Base-by-base conservation (phyloP, 2,888 invertebrate species). In the Corbicula japonica region DNA sequence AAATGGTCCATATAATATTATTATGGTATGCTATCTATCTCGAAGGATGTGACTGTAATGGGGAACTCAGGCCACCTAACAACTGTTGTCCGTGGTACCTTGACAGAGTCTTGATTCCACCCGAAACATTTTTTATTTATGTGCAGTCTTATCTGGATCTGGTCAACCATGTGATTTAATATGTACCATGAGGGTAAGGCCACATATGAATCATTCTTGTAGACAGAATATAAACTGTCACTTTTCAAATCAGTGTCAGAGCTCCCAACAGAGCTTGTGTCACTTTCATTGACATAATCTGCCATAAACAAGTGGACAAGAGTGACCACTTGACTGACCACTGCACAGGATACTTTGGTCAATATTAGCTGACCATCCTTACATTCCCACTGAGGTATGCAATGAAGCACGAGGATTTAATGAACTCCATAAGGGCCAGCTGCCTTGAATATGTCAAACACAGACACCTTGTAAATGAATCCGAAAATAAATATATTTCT, bases 251-350 rank as follows among this genome's bases (percentile, higher is more conserved):
- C 65, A 65, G 52, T 65, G 65, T 65, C 65, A 65, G 10, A 23
- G n/a, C 5, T 26, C 35, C 65, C 52, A 26, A 18, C 8, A 4
- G 52, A 28, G 52, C 10, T 8, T 8, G 35, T 65, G 65, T 65
- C 65, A 65, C 52, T 65, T 65, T 65, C 52, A 65, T 52, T 35
- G 50, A 50, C 52, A 65, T 23, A 58, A 38, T 34, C 50, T 65
- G 52, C 65, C 65, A 65, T 65, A 65, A 65, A 65, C 65, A 65
- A 63, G 8, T 65, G 50, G n/a, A n/a, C n/a, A n/a, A n/a, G n/a
- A n/a, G n/a, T n/a, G n/a, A 54, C 54, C 38, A 50, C 65, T 35
- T 21, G 32, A 62, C 18, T 63, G 63, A 50, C 48, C 48, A 63
- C 23, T 32, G 28, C 48, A 41, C 41, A 41, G 41, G 28, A 61